Evolutionary conservation across 1,140 invertebrate species (phyloP), one percentile per base, ranked within the genome.

Genomic region (Andrena cerasifolii): DNA sequence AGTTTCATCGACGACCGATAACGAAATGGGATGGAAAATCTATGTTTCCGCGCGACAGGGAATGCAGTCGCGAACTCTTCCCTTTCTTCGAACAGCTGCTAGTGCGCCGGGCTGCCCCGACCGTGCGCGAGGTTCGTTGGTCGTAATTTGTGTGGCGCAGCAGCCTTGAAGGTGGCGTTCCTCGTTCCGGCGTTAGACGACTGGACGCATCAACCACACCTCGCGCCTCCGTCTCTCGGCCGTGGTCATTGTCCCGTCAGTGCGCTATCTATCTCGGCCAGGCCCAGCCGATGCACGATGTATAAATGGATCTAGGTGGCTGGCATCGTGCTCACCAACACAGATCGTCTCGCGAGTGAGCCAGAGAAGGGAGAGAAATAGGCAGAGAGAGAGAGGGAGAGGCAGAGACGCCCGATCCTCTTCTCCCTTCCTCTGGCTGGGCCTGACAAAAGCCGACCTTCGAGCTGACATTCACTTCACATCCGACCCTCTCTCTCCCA

Each of bases 361-460:
- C 10, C 58, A 10, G 16, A 28, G 54, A 56, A 36, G 40, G 58
- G 31, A 65, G 72, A 65, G 33, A 67, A 45, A 63, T 12, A 16
- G 5, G 21, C 31, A 10, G 61, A 62, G 21, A 3, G 40, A 40
- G 28, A 53, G 63, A 63, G n/a, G 40, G 18, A 43, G 43, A n/a
- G 28, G 51, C 18, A 40, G 28, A 53, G 24, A 43, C 40, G 36
- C 12, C 43, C 10, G 18, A 3, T 28, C 36, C 47, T 51, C 47
- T 45, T 58, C 62, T 66, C 26, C 24, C 12, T 31, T 36, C 3
- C 70, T 79, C 43, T 12, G 28, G 31, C 66, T 40, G 78, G 70
- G 58, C 85, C 90, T 91, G 91, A 92, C 91, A 92, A 92, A 92
- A 92, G 91, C 89, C 88, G 91, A 90, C 91, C 91, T 92, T 92